phyloP scores from a whole-genome alignment of 2,888 invertebrate species.

The Pteria penguin region DNA sequence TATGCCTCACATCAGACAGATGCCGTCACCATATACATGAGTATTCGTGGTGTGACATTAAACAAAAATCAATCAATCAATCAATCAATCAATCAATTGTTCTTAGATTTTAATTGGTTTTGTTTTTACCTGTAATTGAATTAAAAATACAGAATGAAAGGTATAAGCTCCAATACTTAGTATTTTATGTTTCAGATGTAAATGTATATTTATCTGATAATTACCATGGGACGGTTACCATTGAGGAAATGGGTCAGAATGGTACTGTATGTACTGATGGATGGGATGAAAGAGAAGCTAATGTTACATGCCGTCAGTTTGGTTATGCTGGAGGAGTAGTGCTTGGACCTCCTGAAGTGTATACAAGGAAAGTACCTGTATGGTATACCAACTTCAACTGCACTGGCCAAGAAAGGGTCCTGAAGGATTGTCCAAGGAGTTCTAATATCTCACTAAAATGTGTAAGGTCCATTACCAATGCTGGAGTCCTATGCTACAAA shows the following conservation, averaged over 20 bases:
- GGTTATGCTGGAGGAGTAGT: slow-evolving; percentile 67
- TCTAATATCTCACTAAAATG: slow-evolving; percentile 50
- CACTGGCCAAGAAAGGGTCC: slow-evolving; percentile 50
- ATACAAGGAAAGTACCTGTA: slow-evolving; percentile 48
- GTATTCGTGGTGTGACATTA: too few species aligned
- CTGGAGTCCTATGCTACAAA: slow-evolving; percentile 69
- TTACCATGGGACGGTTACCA: slow-evolving; percentile 85
- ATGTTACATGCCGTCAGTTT: slow-evolving; percentile 60
- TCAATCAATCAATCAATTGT: too few species aligned
- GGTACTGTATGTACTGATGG: slow-evolving; percentile 81
- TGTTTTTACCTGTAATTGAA: too few species aligned
- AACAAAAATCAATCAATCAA: too few species aligned
- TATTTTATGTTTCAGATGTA: slow-evolving; percentile 42
- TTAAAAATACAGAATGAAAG: too few species aligned
- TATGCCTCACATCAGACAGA: too few species aligned
- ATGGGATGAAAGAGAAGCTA: slow-evolving; percentile 67
- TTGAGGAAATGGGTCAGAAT: slow-evolving; percentile 86
- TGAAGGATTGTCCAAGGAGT: slow-evolving; percentile 55
- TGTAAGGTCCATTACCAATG: slow-evolving; percentile 53
- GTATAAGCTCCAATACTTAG: too few species aligned
- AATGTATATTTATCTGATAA: slow-evolving; percentile 50
- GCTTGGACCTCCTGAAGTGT: slow-evolving; percentile 53
- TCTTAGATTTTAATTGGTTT: too few species aligned
- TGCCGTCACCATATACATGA: too few species aligned
- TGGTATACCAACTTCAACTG: slow-evolving; percentile 62